Evolutionary conservation across 1,140 invertebrate species (phyloP), one percentile per base, ranked within the genome.

Genomic region (Probaryconus sp.): DNA sequence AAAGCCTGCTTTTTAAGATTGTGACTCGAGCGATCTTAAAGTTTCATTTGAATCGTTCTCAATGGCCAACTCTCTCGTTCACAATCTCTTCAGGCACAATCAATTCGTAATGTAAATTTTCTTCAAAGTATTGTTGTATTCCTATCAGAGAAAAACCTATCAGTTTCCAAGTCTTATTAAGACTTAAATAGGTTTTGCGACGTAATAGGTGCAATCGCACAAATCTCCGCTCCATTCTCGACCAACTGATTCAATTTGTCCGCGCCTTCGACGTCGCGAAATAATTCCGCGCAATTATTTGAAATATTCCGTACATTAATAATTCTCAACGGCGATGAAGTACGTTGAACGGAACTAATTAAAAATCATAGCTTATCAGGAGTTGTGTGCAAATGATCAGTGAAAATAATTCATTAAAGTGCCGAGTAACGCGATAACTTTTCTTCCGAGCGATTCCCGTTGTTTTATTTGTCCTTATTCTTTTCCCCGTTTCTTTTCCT

Each of bases 91-190:
- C 26, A 47, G 33, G 9, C 13, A 9, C 26, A 48, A 48, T 33
- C 21, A 48, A 48, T 31, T 33, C 17, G 30, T 11, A 33, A 18
- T 33, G 17, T 26, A 48, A 31, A 48, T 33, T 31, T 20, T 35
- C 6, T 3, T 7, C n/a, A 1, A 50, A 35, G 13, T 31, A 48
- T 31, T 48, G 30, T 33, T 48, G 28, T 33, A 48, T 48, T 33
- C 28, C 7, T 18, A 48, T 48, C 28, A 11, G 9, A 31, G 4
- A 48, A 48, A n/a, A 33, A 45, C 16, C 28, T 31, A 48, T 48
- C 28, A 33, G 14, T 48, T 48, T 48, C 45, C 10, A 48, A 48
- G 26, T 48, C 28, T 48, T 33, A 33, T 30, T 47, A 17, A 28
- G 21, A 11, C 18, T 24, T 42, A 24, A 42, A 42, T 42, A 24